phyloP scores from a whole-genome alignment of 2,113 vertebrate species.

The Bujurquina vittata region DNA sequence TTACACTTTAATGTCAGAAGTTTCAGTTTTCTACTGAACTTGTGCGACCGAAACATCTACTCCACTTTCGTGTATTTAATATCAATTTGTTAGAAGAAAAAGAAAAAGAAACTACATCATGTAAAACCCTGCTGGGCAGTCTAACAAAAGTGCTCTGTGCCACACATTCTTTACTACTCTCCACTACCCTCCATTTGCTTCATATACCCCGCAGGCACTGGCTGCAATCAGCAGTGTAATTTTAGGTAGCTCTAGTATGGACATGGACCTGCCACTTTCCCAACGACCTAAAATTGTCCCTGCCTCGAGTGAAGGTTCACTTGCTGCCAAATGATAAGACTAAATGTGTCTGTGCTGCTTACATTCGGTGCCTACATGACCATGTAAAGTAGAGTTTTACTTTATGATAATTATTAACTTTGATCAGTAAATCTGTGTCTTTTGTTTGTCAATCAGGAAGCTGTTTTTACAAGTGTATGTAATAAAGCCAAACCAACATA shows the following conservation, averaged over 20 bases:
- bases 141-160: background rate
- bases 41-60: background rate
- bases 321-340: conserved; percentile 36
- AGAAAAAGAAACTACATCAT: background rate
- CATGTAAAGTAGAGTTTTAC: background rate
- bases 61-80: conserved; percentile 1
- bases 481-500: background rate
- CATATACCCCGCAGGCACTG: conserved; percentile 2
- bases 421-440: background rate
- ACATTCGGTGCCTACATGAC: background rate
- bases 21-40: background rate
- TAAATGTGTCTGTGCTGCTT: conserved; percentile 4
- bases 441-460: background rate
- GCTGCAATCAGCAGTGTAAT: conserved; percentile 51
- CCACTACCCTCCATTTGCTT: conserved; percentile 37
- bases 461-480: background rate
- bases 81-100: background rate
- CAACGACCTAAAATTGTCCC: conserved; percentile 30
- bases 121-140: background rate
- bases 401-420: background rate
- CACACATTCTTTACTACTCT: background rate
- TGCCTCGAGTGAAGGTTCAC: conserved; percentile 18
- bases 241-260: conserved; percentile 20
- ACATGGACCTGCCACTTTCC: conserved; percentile 32
- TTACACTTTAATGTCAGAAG: too few relatives aligned